These are phyloP conservation scores for Mastomys coucha DNA, from an alignment of 2,113 vertebrate species.

Conservation along the genomic window DNA sequence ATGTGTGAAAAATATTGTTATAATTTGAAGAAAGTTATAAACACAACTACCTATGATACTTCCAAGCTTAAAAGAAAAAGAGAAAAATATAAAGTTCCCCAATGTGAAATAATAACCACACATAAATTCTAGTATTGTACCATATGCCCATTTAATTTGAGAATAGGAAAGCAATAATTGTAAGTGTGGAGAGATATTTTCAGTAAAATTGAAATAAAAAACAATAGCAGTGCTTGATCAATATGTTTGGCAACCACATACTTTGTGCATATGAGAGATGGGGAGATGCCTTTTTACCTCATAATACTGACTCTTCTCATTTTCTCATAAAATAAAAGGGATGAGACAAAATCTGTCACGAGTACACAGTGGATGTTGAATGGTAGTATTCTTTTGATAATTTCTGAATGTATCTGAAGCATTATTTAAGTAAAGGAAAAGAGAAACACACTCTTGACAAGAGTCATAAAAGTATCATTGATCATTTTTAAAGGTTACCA, in stretches of 20 bases:
- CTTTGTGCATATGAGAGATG: neutral
- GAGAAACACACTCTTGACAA: neutral
- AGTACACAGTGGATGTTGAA: fast-evolving
- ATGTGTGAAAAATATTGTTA: neutral
- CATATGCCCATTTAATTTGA: neutral
- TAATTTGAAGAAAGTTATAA: constrained; percentile 48
- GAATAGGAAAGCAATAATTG: neutral
- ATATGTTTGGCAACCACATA: neutral
- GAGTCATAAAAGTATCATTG: neutral
- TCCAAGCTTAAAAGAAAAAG: neutral
- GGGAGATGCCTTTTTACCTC: neutral
- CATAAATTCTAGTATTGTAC: neutral
- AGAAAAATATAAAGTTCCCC: neutral
- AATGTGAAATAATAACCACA: neutral
- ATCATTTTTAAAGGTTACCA: constrained; percentile 46
- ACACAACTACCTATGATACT: neutral
- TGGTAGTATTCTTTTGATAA: neutral
- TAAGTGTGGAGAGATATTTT: neutral
- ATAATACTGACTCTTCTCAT: neutral
- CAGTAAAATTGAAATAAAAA: neutral
- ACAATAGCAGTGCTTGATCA: neutral
- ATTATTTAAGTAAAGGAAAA: neutral
- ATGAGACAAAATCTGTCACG: neutral
- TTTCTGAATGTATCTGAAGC: neutral
- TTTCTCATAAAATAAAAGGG: neutral